phyloP scores from a whole-genome alignment of 2,113 vertebrate species.

The Leucosticte australis region DNA sequence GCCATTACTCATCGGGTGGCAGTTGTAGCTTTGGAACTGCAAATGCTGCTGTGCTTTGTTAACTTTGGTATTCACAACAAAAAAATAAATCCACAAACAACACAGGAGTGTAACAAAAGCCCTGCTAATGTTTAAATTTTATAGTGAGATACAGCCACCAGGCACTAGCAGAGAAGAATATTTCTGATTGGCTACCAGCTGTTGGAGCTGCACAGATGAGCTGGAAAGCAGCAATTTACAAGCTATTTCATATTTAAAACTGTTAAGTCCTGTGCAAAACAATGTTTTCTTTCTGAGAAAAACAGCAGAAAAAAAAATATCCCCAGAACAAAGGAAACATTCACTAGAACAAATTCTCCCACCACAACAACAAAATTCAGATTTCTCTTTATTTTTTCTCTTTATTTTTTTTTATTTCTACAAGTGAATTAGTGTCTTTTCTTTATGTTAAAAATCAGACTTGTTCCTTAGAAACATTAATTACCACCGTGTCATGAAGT shows the following conservation, averaged over 20 bases:
- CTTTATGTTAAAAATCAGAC: not conserved
- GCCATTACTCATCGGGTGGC: conserved; percentile 26
- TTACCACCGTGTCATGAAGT: conserved; percentile 1
- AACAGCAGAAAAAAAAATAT: not conserved
- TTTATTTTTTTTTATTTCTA: conserved; percentile 6
- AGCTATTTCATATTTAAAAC: conserved; percentile 75
- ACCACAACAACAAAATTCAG: not conserved
- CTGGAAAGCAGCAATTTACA: conserved; percentile 67
- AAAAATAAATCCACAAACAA: conserved; percentile 23
- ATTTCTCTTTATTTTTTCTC: not conserved
- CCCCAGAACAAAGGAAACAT: not conserved
- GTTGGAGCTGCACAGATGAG: conserved; percentile 65
- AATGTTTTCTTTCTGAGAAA: conserved; percentile 52
- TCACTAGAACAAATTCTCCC: not conserved
- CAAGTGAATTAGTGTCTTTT: conserved; percentile 2
- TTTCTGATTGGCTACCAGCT: conserved; percentile 72
- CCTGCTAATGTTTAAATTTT: conserved; percentile 68
- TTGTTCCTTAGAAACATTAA: conserved; percentile 39
- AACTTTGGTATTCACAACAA: conserved; percentile 38
- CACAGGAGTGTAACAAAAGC: conserved; percentile 60
- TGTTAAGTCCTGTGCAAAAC: conserved; percentile 60
- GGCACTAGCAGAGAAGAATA: conserved; percentile 58
- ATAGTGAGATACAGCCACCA: conserved; percentile 64
- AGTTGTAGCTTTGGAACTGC: conserved; percentile 43
- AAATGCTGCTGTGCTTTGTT: conserved; percentile 35